Evolutionary conservation across 2,113 vertebrate genomes (phyloP).

Genomic region (Regulus satrapa): DNA sequence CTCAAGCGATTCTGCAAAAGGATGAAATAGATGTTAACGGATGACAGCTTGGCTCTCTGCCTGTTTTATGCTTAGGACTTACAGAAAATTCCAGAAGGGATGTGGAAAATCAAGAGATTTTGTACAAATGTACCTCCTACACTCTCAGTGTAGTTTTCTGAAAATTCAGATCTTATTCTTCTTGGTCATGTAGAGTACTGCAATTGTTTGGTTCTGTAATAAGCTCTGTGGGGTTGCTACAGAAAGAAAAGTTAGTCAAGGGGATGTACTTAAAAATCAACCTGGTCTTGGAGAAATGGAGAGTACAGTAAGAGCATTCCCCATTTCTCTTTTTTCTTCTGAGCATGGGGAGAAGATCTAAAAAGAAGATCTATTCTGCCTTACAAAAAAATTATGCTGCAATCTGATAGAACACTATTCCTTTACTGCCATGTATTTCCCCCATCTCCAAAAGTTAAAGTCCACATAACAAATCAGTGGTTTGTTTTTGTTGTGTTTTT

Average conservation of each 20-base stretch:
- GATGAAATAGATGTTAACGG: slow-evolving; percentile 1
- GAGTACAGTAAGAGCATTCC: background rate
- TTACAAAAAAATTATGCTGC: background rate
- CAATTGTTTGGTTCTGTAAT: background rate
- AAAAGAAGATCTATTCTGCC: background rate
- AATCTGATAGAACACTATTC: background rate
- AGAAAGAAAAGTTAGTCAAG: background rate
- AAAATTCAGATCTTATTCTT: background rate
- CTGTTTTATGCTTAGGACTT: background rate
- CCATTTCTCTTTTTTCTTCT: background rate
- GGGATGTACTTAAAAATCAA: background rate
- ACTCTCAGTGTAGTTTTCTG: background rate
- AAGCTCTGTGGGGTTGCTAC: background rate
- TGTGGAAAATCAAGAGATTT: background rate
- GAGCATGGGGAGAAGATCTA: background rate
- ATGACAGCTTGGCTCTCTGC: slow-evolving; percentile 7
- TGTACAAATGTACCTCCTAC: background rate
- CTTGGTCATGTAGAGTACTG: background rate
- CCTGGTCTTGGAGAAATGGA: background rate
- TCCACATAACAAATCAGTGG: accelerated
- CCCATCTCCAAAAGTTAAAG: background rate
- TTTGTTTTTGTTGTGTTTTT: too few relatives aligned
- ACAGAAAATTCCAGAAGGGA: background rate
- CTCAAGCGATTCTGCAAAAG: background rate
- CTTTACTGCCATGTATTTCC: background rate